Conservation (phyloP, 2,888 invertebrate genomes). For the Panopea generosa region DNA sequence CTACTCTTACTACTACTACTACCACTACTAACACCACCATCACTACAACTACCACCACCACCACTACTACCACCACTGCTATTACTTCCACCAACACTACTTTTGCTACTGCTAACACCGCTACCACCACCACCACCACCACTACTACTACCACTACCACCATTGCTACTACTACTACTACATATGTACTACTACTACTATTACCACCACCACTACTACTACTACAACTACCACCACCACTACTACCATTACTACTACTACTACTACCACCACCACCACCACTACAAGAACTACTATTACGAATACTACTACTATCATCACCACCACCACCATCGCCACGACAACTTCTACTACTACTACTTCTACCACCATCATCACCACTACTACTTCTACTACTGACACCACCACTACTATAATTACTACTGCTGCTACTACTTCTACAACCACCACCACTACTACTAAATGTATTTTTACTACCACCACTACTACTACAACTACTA, state of each 20-base stretch:
- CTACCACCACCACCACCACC: conserved; percentile 24
- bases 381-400: no score
- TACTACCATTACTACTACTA: conserved; percentile 28
- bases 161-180: no score
- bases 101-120: no score
- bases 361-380: conserved; percentile 21
- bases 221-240: conserved; percentile 14
- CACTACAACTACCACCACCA: no score
- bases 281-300: not conserved
- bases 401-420: conserved; percentile 15
- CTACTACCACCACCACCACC: conserved; percentile 14
- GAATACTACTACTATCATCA: conserved; percentile 17
- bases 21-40: no score
- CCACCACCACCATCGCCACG: conserved; percentile 14
- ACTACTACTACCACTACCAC: conserved; percentile 33
- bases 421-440: conserved; percentile 35
- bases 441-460: no score
- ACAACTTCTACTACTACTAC: no score
- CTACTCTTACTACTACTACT: no score
- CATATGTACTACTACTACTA: no score
- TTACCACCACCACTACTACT: conserved; percentile 22
- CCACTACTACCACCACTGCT: conserved; percentile 9
- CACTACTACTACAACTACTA: no score
- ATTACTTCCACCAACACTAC: no score
- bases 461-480: no score